Evolutionary conservation across 1,140 invertebrate species (phyloP).

Genomic region (Hyposmocoma kahamanoa): DNA sequence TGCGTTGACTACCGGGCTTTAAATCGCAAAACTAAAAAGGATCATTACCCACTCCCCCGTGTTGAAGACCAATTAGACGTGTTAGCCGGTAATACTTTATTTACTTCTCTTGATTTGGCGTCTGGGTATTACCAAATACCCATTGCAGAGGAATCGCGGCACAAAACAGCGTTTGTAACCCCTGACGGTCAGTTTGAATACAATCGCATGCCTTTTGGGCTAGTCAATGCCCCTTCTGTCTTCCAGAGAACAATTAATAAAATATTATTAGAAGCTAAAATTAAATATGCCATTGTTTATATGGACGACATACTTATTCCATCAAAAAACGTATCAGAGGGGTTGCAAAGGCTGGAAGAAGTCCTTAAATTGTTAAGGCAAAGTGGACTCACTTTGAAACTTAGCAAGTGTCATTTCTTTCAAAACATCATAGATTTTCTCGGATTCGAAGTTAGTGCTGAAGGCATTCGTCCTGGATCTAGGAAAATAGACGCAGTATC

Average conservation of each 20-base stretch:
- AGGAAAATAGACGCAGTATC: constrained; percentile 10
- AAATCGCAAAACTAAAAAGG: constrained; percentile 7
- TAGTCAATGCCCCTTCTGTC: neutral
- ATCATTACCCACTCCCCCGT: constrained; percentile 9
- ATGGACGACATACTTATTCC: constrained; percentile 29
- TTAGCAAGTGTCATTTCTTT: constrained; percentile 18
- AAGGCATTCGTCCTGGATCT: neutral
- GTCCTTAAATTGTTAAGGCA: constrained; percentile 17
- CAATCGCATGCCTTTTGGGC: constrained; percentile 34
- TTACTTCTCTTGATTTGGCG: constrained; percentile 59
- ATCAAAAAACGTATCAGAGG: neutral
- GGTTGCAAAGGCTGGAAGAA: constrained; percentile 5
- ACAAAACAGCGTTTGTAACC: constrained; percentile 43
- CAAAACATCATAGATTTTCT: constrained; percentile 13
- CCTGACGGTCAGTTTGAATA: constrained; percentile 49
- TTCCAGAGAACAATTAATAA: constrained; percentile 37
- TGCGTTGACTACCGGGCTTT: constrained; percentile 12
- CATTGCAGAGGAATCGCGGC: constrained; percentile 31
- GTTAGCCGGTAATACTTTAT: constrained; percentile 24
- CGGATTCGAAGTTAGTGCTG: constrained; percentile 17
- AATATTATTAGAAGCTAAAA: constrained; percentile 12
- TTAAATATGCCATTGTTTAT: constrained; percentile 1
- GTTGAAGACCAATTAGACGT: constrained; percentile 27
- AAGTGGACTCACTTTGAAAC: constrained; percentile 18
- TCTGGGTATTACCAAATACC: constrained; percentile 23